Evolutionary conservation across 2,888 invertebrate genomes (phyloP), one percentile per base, ranked within the genome.

Genomic region (Pseudococcus longispinus): DNA sequence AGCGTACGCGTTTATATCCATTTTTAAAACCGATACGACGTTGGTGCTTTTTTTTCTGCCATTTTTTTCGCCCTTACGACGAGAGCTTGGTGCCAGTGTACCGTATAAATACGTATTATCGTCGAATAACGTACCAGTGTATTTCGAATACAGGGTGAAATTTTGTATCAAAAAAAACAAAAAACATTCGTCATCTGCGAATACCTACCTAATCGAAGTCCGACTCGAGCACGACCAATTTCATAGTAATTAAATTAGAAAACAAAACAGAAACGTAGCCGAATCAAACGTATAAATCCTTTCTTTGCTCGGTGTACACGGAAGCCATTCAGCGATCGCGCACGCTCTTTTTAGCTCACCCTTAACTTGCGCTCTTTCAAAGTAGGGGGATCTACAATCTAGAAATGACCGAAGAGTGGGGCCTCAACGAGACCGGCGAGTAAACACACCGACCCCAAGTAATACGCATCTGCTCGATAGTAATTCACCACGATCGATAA

Each of bases 291-390:
- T n/a, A n/a, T n/a, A 80, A 80, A 80, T 42, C 42, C 77, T 42
- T 80, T 42, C 20, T 42, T 8, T 80, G 13, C 9, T 29, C 42
- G 23, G 8, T 23, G 42, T 42, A 80, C 42, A 46, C 85, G 74
- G 85, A 85, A 85, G 85, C 85, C 85, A 85, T 85, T 85, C 85
- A 85, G 85, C 85, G 85, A 85, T 85, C 85, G 85, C 85, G 74
- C 85, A 85, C 85, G 85, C 74, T 85, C 85, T 85, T 80, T 74
- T 26, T 23, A 84, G 42, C 37, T 74, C 85, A 85, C 85, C 74
- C 85, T 85, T 85, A 85, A 85, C 77, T 42, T 65, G 84, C 29
- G 77, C 44, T 80, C 37, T 42, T 37, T 86, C 23, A 32, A 86
- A 86, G 51, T 37, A 77, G 37, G 86, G 86, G 77, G 86, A 86